Evolutionary conservation across 37 sponge, comb jelly and placozoan genomes (phyloP), one percentile per base, ranked within the genome.

Genomic region (Spongia lamella): DNA sequence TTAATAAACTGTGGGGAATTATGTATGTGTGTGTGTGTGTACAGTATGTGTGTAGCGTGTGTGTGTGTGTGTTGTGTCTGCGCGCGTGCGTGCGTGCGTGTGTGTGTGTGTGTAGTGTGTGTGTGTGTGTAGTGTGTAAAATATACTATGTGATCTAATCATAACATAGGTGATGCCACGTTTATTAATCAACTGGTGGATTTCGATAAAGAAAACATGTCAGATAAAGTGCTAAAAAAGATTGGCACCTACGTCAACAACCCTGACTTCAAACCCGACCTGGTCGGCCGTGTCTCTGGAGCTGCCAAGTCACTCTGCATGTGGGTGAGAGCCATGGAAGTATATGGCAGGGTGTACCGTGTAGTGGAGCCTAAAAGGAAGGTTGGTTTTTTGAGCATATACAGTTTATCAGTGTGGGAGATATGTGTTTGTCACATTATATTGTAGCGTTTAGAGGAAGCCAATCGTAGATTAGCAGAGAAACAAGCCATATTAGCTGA

Each of bases 311-410:
- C 89, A 2, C 83, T 98, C 38, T 95, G 99, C 57, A 84, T 92
- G 93, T 98, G 99, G 99, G 99, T 98, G 74, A 64, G 93, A 22
- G 99, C 99, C 17, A 98, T 95, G 96, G 99, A 98, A 43, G 93
- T 95, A 50, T 98, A 95, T 62, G 99, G 96, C 9, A 58, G 96
- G 26, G 77, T 98, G 22, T 94, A 77, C 76, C 67, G 94, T 49
- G 92, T 93, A 30, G 94, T 98, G 51, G 96, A 94, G 74, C 99
- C 99, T 25, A 98, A 98, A 88, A 90, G 83, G 70, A 89, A 92
- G 75, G 83, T 67, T 37, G 3, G 58, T 27, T 27, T 20, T 14
- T 25, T 14, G 31, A 19, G 1, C n/a, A 43, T 5, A 43, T 43
- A 13, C 9, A 13, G 47, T 43, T 13, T 43, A 9, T 43, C 5